Percentiles rank a stretch among this genome's conserved stretches.
Conservation (phyloP, 2,113 vertebrate species). For the Carassius auratus region DNA sequence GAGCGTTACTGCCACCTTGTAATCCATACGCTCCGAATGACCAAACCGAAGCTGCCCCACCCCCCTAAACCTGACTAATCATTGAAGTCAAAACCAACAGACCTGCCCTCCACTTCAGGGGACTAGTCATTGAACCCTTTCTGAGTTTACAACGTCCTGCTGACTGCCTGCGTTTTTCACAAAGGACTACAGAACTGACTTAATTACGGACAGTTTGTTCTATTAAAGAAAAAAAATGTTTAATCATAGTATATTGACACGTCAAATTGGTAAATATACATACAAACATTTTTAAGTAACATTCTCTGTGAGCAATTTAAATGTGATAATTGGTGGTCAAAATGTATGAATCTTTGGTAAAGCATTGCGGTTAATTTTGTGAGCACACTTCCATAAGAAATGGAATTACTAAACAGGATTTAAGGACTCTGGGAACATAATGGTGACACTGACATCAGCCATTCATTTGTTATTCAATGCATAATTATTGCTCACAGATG, state of each 20-base stretch:
- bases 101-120: constrained; percentile 32
- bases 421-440: constrained; percentile 14
- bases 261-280: background rate
- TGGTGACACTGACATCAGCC: background rate
- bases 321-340: too few species aligned
- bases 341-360: background rate
- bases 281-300: background rate
- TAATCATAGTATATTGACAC: background rate
- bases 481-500: constrained; percentile 27
- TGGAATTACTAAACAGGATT: background rate
- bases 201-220: background rate
- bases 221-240: background rate
- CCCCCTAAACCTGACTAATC: background rate
- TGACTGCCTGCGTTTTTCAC: background rate
- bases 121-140: constrained; percentile 15
- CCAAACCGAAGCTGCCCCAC: too few species aligned
- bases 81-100: constrained; percentile 35
- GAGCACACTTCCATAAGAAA: constrained; percentile 1
- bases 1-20: background rate
- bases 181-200: background rate
- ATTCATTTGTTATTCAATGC: background rate
- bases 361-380: constrained; percentile 1
- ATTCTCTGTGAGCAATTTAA: background rate
- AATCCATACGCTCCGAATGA: background rate
- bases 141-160: constrained; percentile 18